Conservation (phyloP, 2,113 vertebrate genomes). For the Gambusia holbrooki region DNA sequence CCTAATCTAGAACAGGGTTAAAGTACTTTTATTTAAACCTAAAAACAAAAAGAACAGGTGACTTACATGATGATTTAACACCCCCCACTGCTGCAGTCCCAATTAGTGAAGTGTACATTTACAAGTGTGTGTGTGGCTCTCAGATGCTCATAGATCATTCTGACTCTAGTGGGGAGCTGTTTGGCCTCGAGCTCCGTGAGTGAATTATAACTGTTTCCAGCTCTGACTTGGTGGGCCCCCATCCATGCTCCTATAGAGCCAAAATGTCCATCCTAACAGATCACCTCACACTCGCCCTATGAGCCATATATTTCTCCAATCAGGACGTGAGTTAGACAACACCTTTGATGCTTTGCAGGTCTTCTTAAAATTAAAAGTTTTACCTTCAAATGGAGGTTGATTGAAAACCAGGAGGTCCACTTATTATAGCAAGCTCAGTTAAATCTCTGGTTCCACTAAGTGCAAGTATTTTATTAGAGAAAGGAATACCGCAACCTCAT, state of each 20-base stretch:
- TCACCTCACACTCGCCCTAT: slow-evolving; percentile 32
- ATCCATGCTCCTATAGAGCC: slow-evolving; percentile 47
- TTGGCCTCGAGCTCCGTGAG: slow-evolving; percentile 61
- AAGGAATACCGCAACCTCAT: slow-evolving; percentile 12
- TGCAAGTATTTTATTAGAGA: neutral
- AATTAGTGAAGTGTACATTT: slow-evolving; percentile 71
- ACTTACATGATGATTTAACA: slow-evolving; percentile 63
- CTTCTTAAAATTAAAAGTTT: neutral
- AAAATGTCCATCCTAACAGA: slow-evolving; percentile 53
- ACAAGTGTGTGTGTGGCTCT: slow-evolving; percentile 63
- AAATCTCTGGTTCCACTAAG: neutral
- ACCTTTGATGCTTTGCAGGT: slow-evolving; percentile 12
- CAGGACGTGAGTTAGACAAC: slow-evolving; percentile 21
- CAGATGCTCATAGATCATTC: slow-evolving; percentile 70
- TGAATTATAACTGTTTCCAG: slow-evolving; percentile 69
- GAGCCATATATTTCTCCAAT: slow-evolving; percentile 33
- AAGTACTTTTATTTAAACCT: slow-evolving; percentile 27
- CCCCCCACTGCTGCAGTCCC: slow-evolving; percentile 47
- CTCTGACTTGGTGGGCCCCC: slow-evolving; percentile 53
- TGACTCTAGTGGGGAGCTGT: slow-evolving; percentile 73
- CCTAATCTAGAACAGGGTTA: slow-evolving; percentile 41
- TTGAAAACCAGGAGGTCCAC: neutral
- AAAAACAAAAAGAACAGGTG: slow-evolving; percentile 41
- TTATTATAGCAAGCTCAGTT: neutral
- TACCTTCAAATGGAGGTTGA: neutral